These are phyloP conservation scores for Acleris holmiana DNA, from an alignment of 2,888 invertebrate species.

Conservation along the genomic window DNA sequence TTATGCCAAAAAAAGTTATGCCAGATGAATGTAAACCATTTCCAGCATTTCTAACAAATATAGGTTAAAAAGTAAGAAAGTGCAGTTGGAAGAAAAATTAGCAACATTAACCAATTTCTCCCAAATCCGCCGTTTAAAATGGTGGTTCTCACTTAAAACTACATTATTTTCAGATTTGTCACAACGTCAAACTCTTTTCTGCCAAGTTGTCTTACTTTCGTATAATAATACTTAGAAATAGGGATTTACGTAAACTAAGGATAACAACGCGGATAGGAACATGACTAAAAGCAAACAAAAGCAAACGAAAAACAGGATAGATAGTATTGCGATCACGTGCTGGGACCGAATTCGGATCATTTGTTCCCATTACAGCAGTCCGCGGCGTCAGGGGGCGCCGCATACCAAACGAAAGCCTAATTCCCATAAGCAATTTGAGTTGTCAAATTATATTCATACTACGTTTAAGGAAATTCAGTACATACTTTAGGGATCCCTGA, in stretches of 20 bases:
- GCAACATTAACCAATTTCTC: too few relatives aligned
- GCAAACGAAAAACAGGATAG: not conserved
- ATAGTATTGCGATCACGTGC: conserved; percentile 9
- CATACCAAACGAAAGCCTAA: conserved; percentile 22
- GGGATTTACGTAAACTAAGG: too few relatives aligned
- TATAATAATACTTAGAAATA: too few relatives aligned
- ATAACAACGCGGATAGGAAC: not conserved
- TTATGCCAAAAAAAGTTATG: too few relatives aligned
- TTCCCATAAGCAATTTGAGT: conserved; percentile 16
- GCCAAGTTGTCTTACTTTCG: too few relatives aligned
- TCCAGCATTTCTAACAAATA: not conserved
- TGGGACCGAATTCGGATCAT: conserved; percentile 2
- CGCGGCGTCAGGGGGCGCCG: conserved; percentile 11
- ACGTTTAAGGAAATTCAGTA: too few relatives aligned
- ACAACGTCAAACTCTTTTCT: too few relatives aligned
- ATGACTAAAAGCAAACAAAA: conserved; percentile 1
- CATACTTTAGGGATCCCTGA: too few relatives aligned
- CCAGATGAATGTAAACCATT: too few relatives aligned
- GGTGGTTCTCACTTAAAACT: too few relatives aligned
- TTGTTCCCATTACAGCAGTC: conserved; percentile 17
- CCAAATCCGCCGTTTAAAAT: too few relatives aligned
- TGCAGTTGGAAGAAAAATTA: not conserved
- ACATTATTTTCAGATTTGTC: too few relatives aligned
- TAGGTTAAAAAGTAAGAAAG: not conserved
- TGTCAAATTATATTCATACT: not conserved